phyloP scores from a whole-genome alignment of 2,797 vertebrate genomes.

The Staurois parvus region DNA sequence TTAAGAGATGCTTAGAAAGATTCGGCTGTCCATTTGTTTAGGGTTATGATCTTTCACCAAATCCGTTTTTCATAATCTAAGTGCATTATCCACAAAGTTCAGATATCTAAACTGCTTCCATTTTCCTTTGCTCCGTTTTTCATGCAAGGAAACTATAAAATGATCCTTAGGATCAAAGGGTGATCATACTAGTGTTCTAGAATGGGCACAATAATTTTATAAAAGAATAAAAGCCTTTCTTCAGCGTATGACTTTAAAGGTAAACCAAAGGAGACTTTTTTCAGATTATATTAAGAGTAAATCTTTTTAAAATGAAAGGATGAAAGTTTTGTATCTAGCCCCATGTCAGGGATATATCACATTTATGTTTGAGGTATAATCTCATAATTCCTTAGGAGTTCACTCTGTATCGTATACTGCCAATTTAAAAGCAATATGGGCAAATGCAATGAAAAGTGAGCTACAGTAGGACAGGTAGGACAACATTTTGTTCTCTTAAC shows the following conservation, averaged over 20 bases:
- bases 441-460: too few relatives aligned
- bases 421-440: too few relatives aligned
- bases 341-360: slow-evolving; percentile 67
- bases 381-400: slow-evolving; percentile 70
- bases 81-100: slow-evolving; percentile 63
- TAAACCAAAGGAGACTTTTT: slow-evolving; percentile 67
- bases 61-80: slow-evolving; percentile 66
- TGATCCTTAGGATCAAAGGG: slow-evolving; percentile 79
- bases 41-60: slow-evolving; percentile 69
- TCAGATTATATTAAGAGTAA: slow-evolving; percentile 79
- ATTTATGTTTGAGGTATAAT: slow-evolving; percentile 73
- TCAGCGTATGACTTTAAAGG: slow-evolving; percentile 73
- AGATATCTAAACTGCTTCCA: slow-evolving; percentile 89
- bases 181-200: slow-evolving; percentile 70
- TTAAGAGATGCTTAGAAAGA: slow-evolving; percentile 65
- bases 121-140: slow-evolving; percentile 80
- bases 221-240: slow-evolving; percentile 83
- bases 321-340: slow-evolving; percentile 75
- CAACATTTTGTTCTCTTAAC: too few relatives aligned
- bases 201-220: slow-evolving; percentile 68
- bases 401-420: neutral
- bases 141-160: slow-evolving; percentile 83
- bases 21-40: slow-evolving; percentile 69
- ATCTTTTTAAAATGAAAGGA: slow-evolving; percentile 82
- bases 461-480: too few relatives aligned